Conservation (phyloP, 1,140 invertebrate species). For the Kradibia gibbosae region DNA sequence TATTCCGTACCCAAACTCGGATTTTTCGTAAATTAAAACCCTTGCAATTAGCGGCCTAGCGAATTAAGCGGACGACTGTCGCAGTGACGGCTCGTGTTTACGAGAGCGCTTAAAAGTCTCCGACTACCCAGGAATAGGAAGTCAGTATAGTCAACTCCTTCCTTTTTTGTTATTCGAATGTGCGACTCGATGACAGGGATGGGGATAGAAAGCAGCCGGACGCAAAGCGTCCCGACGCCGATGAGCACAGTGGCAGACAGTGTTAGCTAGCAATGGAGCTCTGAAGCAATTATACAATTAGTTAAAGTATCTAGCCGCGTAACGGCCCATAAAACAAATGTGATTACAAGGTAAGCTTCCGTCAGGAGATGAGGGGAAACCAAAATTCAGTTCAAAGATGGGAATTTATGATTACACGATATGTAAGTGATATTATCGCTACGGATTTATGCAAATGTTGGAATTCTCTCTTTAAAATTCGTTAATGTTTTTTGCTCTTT, state of each 20-base stretch:
- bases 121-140: slow-evolving; percentile 28
- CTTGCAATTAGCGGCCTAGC: slow-evolving; percentile 61
- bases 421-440: slow-evolving; percentile 12
- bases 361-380: background rate
- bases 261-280: slow-evolving; percentile 46
- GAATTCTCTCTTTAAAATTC: background rate
- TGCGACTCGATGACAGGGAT: slow-evolving; percentile 32
- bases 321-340: slow-evolving; percentile 71
- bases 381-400: slow-evolving; percentile 11
- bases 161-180: slow-evolving; percentile 44
- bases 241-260: slow-evolving; percentile 48
- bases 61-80: slow-evolving; percentile 52
- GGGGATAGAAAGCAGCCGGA: slow-evolving; percentile 53
- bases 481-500: too few relatives aligned
- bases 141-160: slow-evolving; percentile 26
- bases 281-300: slow-evolving; percentile 72
- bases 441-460: background rate
- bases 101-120: slow-evolving; percentile 49
- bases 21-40: slow-evolving; percentile 67
- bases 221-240: slow-evolving; percentile 61
- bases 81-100: slow-evolving; percentile 50
- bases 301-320: slow-evolving; percentile 69
- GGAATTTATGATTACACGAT: slow-evolving; percentile 36
- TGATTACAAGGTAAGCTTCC: slow-evolving; percentile 61
- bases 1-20: slow-evolving; percentile 44